Evolutionary conservation across 2,113 vertebrate genomes (phyloP), one percentile per base, ranked within the genome.

Genomic region (Aviceda subcristata): DNA sequence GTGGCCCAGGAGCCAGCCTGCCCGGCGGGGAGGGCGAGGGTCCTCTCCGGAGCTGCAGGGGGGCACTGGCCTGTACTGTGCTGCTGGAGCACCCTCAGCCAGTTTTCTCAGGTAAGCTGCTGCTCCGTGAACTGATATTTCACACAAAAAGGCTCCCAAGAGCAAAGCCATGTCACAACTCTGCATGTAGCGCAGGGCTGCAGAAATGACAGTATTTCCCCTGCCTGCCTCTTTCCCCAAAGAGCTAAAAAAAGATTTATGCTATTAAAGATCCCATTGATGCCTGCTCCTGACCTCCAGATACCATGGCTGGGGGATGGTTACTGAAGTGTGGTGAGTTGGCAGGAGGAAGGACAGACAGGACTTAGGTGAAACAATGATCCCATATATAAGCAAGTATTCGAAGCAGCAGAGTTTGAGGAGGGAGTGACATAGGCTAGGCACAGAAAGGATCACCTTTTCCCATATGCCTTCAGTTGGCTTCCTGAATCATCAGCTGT

Each of bases 21-120:
- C 96, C 96, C 97, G 76, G 79, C 27, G 75, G 96, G 51, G 97
- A 89, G 51, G 66, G 90, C 69, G 74, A 94, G 97, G 36, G 43
- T 19, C 50, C 51, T 24, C 29, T 18, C 3, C 0, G 1, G 62
- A 10, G 66, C 43, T 51, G 57, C 5, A 3, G 34, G 6, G n/a
- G 45, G 11, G 6, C 74, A 10, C 60, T 15, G 79, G 36, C 43
- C 29, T 2, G 11, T 15, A 55, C 72, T 5, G 1, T 2, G 48
- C 74, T 15, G 15, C 73, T 15, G 50, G 2, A 51, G 51, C 90
- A 50, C 59, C 64, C 9, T 2, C 38, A 5, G 39, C 23, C 4
- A 2, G 26, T 18, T 45, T 57, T 36, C 62, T 22, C 10, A 2
- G 43, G 41, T 53, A 32, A 80, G 67, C 36, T 43, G 45, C 72